Base-by-base conservation (phyloP, 2,113 vertebrate genomes). In the Chlamydotis undulata region DNA sequence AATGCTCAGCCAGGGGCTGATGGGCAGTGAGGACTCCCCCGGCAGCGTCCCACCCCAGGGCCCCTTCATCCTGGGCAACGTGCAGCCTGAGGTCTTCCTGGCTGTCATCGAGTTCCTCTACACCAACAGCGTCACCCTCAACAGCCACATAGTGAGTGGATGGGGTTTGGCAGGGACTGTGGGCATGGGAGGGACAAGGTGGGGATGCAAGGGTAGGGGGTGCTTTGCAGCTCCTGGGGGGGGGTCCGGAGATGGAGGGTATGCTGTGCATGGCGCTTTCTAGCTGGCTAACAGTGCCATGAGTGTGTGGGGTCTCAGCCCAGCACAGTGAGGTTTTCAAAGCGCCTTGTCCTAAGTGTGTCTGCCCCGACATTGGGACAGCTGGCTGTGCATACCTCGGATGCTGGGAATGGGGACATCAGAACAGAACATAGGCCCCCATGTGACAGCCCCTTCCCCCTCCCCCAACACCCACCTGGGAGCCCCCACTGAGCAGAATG, bases 61-160 rank as follows among this genome's bases (percentile, higher is more conserved):
- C 18, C 97, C 98, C 4, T 95, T 98, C 73, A 45, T 98, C 63
- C 88, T 98, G 85, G 97, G 97, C 87, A 96, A 98, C 0, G 96
- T 98, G 74, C 97, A 98, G 49, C 97, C 98, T 0, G 98, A 98
- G 39, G 98, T 98, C 87, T 98, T 98, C 92, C 79, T 98, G 87
- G 97, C 97, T 0, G 97, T 98, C 83, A 95, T 98, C 3, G 98
- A 98, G 84, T 98, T 98, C 96, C 97, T 98, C 68, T 98, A 98
- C 43, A 98, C 98, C 68, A 98, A 98, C 92, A 97, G 96, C 1
- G 96, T 98, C 94, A 97, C 96, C 50, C 97, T 98, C 84, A 97
- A 97, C 89, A 97, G 92, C 70, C 69, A 53, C 60, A 98, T 97
- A 0, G 98, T 98, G 92, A 98, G 98, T 98, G 91, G 61, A 16